phyloP scores from a whole-genome alignment of 2,888 invertebrate genomes.

The Athripsodes cinereus region DNA sequence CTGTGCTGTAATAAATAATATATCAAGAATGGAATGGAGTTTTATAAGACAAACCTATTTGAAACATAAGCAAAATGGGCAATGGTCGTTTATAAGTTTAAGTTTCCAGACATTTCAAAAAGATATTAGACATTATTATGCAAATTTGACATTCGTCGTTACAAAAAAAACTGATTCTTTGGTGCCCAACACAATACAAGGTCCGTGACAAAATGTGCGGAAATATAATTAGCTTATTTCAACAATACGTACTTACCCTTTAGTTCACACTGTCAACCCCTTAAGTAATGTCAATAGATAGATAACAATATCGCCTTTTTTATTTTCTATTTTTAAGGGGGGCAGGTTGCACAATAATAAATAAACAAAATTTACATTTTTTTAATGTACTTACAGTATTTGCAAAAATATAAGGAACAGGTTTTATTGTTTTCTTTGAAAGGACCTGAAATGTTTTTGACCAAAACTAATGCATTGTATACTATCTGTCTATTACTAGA shows the following conservation, averaged over 20 bases:
- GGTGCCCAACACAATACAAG: background rate
- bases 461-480: constrained; percentile 22
- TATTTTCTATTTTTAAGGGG: constrained; percentile 5
- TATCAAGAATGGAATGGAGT: too few relatives aligned
- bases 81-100: background rate
- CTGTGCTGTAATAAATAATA: too few relatives aligned
- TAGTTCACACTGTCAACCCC: constrained; percentile 22
- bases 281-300: constrained; percentile 11
- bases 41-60: too few relatives aligned
- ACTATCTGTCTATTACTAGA: too few relatives aligned
- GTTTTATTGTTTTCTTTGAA: too few relatives aligned
- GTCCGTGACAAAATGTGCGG: constrained; percentile 44
- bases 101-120: constrained; percentile 10
- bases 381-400: too few relatives aligned
- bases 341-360: constrained; percentile 22
- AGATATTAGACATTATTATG: constrained; percentile 18
- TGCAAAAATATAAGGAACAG: too few relatives aligned
- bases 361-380: constrained; percentile 28
- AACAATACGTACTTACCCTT: constrained; percentile 24
- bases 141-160: constrained; percentile 7
- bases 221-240: constrained; percentile 48
- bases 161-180: constrained; percentile 7
- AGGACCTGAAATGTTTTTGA: constrained; percentile 16
- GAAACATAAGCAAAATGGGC: too few relatives aligned
- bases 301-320: constrained; percentile 8